Base-by-base conservation (phyloP, 2,113 vertebrate species). In the Limnothrissa miodon region DNA sequence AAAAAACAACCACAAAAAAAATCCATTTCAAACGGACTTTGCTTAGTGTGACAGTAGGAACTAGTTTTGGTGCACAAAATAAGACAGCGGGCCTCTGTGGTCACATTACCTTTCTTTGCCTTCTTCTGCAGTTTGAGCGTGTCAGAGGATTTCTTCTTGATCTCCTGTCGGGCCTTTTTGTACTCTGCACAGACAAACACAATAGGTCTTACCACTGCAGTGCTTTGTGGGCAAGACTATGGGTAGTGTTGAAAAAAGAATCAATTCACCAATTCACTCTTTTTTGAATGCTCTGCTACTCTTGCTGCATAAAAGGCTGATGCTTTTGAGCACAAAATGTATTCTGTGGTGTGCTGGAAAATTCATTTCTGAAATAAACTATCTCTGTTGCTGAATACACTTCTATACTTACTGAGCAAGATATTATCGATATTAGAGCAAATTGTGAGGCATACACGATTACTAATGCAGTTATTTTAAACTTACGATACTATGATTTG, bases 61-160 rank as follows among this genome's bases (percentile, higher is more conserved):
- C 51, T 39, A 4, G 39, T 23, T 44, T 45, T 29, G n/a, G 33
- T 56, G 51, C 51, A 70, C 62, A 45, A n/a, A 15, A 53, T 23
- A 0, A 36, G 11, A 70, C 36, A 42, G 0, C 23, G 66, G 39
- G 56, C 19, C 51, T 44, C 36, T 45, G 8, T 7, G 7, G 78
- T 53, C 15, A 7, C 13, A 4, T 80, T 91, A 98, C 97, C 97
- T 97, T 98, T 98, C 86, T 97, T 96, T 0, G 96, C 96, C 82
- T 97, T 98, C 85, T 98, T 98, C 93, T 98, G 97, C 79, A 98
- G 96, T 86, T 97, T 97, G 79, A 97, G 93, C 0, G 96, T 98
- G 90, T 98, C 97, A 0, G 97, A 96, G 0, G 97, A 97, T 83
- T 96, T 96, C 79, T 96, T 98, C 90, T 97, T 98, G 89, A 98